These are phyloP conservation scores for Yponomeuta plumbellus DNA, from an alignment of 2,888 invertebrate genomes.

Conservation along the genomic window DNA sequence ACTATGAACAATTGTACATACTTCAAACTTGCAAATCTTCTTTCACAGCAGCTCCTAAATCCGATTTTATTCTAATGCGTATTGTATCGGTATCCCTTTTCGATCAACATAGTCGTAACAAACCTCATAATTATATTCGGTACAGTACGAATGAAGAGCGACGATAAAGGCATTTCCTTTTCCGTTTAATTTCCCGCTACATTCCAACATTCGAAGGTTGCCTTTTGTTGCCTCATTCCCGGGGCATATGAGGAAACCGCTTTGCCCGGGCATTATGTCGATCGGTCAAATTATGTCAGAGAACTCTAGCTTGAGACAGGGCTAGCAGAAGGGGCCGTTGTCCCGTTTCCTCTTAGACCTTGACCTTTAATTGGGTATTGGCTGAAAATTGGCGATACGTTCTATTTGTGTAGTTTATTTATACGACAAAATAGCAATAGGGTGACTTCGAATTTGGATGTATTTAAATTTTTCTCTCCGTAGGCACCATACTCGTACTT, in stretches of 20 bases:
- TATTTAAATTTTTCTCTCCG: no score
- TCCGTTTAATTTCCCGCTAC: neutral
- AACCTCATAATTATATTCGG: slow-evolving; percentile 14
- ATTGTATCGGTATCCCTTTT: slow-evolving; percentile 16
- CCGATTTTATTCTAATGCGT: neutral
- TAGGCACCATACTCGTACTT: no score
- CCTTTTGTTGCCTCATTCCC: neutral
- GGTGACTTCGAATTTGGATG: no score
- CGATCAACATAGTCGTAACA: neutral
- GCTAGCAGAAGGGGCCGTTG: neutral
- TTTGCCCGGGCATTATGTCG: neutral
- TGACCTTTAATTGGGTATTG: no score
- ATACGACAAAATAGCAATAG: no score
- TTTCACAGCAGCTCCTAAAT: neutral
- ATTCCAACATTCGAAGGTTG: neutral
- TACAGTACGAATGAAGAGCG: neutral
- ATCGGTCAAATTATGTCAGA: neutral
- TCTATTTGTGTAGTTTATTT: no score
- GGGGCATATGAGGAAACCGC: neutral
- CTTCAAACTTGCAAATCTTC: neutral
- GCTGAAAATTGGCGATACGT: no score
- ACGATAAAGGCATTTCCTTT: neutral
- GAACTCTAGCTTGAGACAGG: neutral
- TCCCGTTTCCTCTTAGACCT: no score
- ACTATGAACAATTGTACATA: no score